phyloP scores from a whole-genome alignment of 2,888 invertebrate genomes.

The Slavum lentiscoides region DNA sequence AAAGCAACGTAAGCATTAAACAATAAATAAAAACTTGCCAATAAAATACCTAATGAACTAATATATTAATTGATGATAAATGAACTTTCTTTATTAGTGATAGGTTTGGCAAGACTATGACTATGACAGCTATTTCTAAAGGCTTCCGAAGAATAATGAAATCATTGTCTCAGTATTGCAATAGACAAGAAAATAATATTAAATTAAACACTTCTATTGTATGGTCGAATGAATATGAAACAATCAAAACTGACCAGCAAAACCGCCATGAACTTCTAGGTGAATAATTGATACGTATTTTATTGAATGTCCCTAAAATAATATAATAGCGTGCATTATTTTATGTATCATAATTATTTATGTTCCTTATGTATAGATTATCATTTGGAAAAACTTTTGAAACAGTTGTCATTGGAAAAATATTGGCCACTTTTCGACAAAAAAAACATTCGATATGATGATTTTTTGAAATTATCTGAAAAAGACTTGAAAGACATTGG shows the following conservation, averaged over 20 bases:
- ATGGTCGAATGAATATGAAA: constrained; percentile 10
- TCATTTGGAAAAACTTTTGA: constrained; percentile 52
- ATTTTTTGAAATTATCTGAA: constrained; percentile 66
- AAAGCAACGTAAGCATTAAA: too few species aligned
- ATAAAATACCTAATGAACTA: background rate
- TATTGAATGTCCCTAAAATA: background rate
- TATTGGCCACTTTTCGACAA: constrained; percentile 61
- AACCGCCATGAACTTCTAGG: constrained; percentile 1
- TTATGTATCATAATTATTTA: background rate
- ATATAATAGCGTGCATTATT: background rate
- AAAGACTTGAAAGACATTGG: constrained; percentile 65
- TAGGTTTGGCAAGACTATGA: constrained; percentile 61
- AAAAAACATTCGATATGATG: constrained; percentile 63
- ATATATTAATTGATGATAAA: background rate
- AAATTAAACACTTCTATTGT: background rate
- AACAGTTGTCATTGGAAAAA: constrained; percentile 55
- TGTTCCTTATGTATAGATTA: background rate
- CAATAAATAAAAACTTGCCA: too few species aligned
- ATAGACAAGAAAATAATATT: background rate
- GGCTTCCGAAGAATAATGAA: constrained; percentile 64
- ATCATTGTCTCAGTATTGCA: constrained; percentile 63
- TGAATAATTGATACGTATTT: constrained; percentile 5
- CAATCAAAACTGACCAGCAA: background rate
- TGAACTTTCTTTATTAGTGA: constrained; percentile 35
- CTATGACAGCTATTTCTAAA: constrained; percentile 68